Percentiles rank a stretch among this genome's conserved stretches.
These are phyloP conservation scores for Gambelia wislizenii DNA, from an alignment of 2,797 vertebrate species.

Conservation along the genomic window DNA sequence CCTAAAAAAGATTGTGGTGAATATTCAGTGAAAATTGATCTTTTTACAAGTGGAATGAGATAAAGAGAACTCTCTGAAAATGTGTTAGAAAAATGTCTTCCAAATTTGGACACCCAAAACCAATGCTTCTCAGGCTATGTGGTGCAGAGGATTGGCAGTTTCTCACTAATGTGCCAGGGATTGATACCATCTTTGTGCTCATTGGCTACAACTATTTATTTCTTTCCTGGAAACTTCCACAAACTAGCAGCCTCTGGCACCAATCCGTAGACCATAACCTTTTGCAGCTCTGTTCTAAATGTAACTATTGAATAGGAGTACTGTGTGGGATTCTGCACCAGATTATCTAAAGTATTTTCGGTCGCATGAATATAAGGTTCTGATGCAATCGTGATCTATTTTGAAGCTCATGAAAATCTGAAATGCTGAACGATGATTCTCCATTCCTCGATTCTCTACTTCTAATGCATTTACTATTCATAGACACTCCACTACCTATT, in stretches of 20 bases:
- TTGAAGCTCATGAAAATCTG: no score
- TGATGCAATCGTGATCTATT: no score
- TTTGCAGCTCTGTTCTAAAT: background rate
- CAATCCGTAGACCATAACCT: background rate
- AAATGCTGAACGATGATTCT: background rate
- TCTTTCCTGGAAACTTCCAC: no score
- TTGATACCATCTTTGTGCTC: no score
- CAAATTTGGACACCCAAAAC: no score
- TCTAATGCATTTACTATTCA: background rate
- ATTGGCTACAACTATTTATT: no score
- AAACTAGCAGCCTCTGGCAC: background rate
- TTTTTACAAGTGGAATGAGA: background rate
- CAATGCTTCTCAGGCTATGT: no score
- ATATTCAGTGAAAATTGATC: background rate
- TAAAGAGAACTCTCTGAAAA: no score
- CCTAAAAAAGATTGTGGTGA: no score
- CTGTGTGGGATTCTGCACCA: background rate
- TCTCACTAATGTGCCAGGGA: no score
- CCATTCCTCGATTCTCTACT: background rate
- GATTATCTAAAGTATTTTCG: background rate
- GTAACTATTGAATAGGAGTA: background rate
- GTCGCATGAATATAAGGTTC: background rate
- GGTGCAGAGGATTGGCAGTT: no score
- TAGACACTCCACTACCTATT: background rate
- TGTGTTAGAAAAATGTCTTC: no score